A percentile compares a stretch with the other conserved stretches of the same genome.
These are phyloP conservation scores for Zaprionus africanus DNA, from an alignment of 1,140 invertebrate species.

Conservation along the genomic window DNA sequence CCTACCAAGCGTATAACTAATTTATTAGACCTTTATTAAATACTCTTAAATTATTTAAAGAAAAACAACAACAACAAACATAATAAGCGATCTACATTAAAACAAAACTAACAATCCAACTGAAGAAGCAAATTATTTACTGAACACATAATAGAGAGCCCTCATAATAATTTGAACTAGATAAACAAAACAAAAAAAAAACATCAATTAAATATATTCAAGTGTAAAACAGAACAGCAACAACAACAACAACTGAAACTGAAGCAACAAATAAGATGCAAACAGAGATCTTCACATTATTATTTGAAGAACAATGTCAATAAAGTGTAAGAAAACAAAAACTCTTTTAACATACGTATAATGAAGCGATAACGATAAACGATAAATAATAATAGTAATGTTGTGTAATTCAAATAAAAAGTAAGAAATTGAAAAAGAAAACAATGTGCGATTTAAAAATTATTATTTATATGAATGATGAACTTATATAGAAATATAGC, in stretches of 20 bases:
- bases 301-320: slow-evolving; percentile 74
- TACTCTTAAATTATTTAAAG: slow-evolving; percentile 80
- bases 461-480: slow-evolving; percentile 78
- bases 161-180: slow-evolving; percentile 62
- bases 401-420: slow-evolving; percentile 82
- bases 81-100: slow-evolving; percentile 42
- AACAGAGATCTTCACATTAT: slow-evolving; percentile 54
- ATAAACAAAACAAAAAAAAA: slow-evolving; percentile 43
- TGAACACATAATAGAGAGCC: slow-evolving; percentile 45
- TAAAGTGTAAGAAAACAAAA: slow-evolving; percentile 72
- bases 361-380: slow-evolving; percentile 62
- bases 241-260: slow-evolving; percentile 17
- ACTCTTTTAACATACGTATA: slow-evolving; percentile 72
- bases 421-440: slow-evolving; percentile 53
- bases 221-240: slow-evolving; percentile 57
- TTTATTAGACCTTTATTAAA: slow-evolving; percentile 74
- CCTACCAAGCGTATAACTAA: slow-evolving; percentile 75
- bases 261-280: slow-evolving; percentile 31
- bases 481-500: slow-evolving; percentile 82
- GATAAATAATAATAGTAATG: slow-evolving; percentile 78
- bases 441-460: slow-evolving; percentile 77
- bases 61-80: slow-evolving; percentile 26
- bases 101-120: slow-evolving; percentile 44
- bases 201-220: slow-evolving; percentile 35
- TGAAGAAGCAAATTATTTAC: slow-evolving; percentile 41